These are phyloP conservation scores for Drosophila subobscura DNA, from an alignment of 1,140 invertebrate genomes.

Conservation along the genomic window DNA sequence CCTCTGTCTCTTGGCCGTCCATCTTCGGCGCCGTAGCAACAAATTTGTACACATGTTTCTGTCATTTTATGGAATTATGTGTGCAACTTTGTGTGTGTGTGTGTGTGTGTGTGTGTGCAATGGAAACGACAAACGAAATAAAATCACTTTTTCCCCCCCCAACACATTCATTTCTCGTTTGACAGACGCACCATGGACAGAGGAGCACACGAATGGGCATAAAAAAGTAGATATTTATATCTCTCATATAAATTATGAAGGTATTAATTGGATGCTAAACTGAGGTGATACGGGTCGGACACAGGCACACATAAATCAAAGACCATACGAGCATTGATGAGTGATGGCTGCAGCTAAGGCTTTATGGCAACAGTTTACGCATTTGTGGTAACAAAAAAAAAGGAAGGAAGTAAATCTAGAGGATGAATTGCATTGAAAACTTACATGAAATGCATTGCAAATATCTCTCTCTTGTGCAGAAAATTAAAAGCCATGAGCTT, in stretches of 20 bases:
- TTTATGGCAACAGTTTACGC: not conserved
- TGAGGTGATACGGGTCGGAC: constrained; percentile 18
- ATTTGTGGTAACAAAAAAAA: not conserved
- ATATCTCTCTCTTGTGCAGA: too few relatives aligned
- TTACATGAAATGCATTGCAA: too few relatives aligned
- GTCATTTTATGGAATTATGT: constrained; percentile 80
- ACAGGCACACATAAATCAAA: constrained; percentile 18
- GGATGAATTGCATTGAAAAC: too few relatives aligned
- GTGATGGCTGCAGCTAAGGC: constrained; percentile 18
- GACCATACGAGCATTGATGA: constrained; percentile 15
- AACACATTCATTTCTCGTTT: constrained; percentile 45
- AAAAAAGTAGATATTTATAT: constrained; percentile 40
- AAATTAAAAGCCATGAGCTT: too few relatives aligned
- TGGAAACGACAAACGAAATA: constrained; percentile 69
- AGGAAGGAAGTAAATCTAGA: too few relatives aligned
- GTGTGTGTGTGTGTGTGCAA: constrained; percentile 30
- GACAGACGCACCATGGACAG: constrained; percentile 40
- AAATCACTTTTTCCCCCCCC: constrained; percentile 64
- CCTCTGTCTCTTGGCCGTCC: not conserved
- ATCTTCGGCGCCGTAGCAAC: constrained; percentile 51
- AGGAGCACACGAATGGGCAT: constrained; percentile 13
- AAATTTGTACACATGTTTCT: constrained; percentile 81
- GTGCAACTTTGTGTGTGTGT: constrained; percentile 1
- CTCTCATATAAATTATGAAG: constrained; percentile 42
- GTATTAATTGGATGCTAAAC: constrained; percentile 47